phyloP scores from a whole-genome alignment of 53 echinoderm and acorn worm species.

The Zoroaster sp. region DNA sequence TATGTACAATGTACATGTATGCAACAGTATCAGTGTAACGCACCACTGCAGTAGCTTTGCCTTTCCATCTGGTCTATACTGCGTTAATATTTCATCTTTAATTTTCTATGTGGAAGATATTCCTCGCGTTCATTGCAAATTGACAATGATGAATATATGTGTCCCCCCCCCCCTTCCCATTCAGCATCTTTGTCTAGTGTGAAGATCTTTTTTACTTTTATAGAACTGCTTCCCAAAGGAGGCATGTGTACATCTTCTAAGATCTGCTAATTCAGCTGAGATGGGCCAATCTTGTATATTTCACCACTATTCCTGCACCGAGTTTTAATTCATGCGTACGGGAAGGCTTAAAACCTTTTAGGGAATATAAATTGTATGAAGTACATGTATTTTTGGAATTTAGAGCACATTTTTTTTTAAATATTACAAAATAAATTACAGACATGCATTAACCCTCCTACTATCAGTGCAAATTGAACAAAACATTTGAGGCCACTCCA shows the following conservation, averaged over 20 bases:
- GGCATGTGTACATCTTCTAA: neutral
- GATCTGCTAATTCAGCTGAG: neutral
- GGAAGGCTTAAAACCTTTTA: no score
- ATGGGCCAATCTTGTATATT: neutral
- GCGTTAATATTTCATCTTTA: constrained; percentile 51
- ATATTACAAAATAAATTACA: no score
- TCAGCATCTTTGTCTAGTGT: neutral
- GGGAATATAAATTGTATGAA: no score
- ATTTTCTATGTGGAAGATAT: constrained; percentile 40
- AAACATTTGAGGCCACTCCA: no score
- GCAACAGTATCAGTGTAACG: neutral
- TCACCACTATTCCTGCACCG: no score
- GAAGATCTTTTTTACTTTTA: neutral
- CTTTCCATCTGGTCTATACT: neutral
- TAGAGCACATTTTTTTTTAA: no score
- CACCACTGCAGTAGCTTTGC: neutral
- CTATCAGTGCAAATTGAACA: no score
- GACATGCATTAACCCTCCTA: no score
- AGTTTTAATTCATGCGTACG: no score
- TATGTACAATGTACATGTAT: neutral
- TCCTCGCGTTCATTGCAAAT: constrained; percentile 40
- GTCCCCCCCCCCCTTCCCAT: neutral
- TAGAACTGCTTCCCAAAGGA: neutral
- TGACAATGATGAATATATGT: constrained; percentile 52
- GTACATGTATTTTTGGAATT: no score